Conservation (phyloP, 2,797 vertebrate species). For the Brachyalestes nurse region DNA sequence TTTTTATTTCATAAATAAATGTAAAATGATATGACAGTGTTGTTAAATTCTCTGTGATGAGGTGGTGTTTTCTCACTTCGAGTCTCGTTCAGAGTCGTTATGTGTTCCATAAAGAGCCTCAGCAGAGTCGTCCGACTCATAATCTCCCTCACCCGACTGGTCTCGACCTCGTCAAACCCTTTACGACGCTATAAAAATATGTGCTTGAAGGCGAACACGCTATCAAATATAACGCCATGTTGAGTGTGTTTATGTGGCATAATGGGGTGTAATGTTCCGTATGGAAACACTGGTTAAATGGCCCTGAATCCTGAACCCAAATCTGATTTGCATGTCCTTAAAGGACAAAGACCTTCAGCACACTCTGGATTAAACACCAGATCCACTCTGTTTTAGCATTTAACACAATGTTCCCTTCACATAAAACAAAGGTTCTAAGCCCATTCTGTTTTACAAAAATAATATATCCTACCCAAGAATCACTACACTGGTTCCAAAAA, state of each 20-base stretch:
- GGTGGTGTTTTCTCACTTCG: too few species aligned
- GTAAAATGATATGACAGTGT: too few species aligned
- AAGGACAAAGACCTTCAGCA: slow-evolving; percentile 23
- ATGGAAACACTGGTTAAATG: background rate
- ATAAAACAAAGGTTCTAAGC: too few species aligned
- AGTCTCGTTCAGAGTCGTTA: too few species aligned
- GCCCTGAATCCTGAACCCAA: background rate
- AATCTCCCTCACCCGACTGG: background rate
- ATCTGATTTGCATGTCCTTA: background rate
- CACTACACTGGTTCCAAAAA: too few species aligned
- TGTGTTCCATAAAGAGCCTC: background rate
- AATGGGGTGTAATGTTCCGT: background rate
- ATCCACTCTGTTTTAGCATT: too few species aligned
- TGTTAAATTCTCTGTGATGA: too few species aligned
- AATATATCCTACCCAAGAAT: too few species aligned
- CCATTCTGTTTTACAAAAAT: too few species aligned
- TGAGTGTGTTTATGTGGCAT: background rate
- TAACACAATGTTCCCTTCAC: too few species aligned
- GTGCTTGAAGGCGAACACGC: background rate
- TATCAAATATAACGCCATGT: background rate
- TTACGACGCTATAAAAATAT: background rate
- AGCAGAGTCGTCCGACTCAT: background rate
- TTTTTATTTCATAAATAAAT: too few species aligned
- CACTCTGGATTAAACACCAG: background rate
- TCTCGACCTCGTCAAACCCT: background rate